A percentile compares a stretch with the other conserved stretches of the same genome.
phyloP scores from a whole-genome alignment of 2,797 vertebrate genomes.

The Telmatherina bonti region DNA sequence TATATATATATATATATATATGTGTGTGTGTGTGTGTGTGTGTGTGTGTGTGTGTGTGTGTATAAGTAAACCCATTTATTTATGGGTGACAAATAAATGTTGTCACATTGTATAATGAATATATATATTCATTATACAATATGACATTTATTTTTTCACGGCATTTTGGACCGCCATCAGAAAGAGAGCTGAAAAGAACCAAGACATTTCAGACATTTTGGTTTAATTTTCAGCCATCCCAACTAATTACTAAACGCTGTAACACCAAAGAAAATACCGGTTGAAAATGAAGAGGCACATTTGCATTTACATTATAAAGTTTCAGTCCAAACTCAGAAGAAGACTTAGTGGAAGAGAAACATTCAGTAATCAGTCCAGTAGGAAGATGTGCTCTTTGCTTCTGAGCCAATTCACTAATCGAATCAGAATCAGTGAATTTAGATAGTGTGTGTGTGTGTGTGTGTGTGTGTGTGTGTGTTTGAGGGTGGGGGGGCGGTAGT shows the following conservation, averaged over 20 bases:
- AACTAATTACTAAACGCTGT: neutral
- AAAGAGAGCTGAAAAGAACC: neutral
- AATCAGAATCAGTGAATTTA: conserved; percentile 62
- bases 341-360: conserved; percentile 39
- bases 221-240: neutral
- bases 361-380: conserved; percentile 39
- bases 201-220: neutral
- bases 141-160: no score
- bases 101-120: no score
- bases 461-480: no score
- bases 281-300: conserved; percentile 17
- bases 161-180: neutral
- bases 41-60: no score
- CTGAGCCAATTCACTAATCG: conserved; percentile 62
- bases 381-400: conserved; percentile 49
- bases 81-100: no score
- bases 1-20: no score
- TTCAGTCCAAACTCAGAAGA: conserved; percentile 36
- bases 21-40: no score
- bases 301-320: conserved; percentile 6
- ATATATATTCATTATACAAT: no score
- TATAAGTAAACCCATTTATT: no score
- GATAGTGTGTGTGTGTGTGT: no score
- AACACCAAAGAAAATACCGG: neutral
- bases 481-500: conserved; percentile 42